Evolutionary conservation across 2,797 vertebrate species (phyloP), one percentile per base, ranked within the genome.

Genomic region (Malacoraja senta): DNA sequence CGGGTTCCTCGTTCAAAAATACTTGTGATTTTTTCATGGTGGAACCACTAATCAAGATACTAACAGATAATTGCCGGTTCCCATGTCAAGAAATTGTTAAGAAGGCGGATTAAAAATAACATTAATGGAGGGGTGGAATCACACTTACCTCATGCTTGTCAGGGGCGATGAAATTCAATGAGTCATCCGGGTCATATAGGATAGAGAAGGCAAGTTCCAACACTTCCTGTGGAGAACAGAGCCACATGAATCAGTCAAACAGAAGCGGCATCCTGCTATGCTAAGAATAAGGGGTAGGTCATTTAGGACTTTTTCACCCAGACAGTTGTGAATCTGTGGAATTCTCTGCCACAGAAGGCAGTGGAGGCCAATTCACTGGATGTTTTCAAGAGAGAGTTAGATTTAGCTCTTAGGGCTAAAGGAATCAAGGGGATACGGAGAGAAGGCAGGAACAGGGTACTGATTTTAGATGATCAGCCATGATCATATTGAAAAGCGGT

Each of bases 161-260:
- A 93, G 99, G 98, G 96, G 99, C 99, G 13, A 99, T 99, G 95
- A 99, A 99, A 97, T 99, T 99, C 96, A 99, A 94, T 93, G 99
- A 98, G 95, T 99, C 98, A 94, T 99, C 99, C 0, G 99, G 99
- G 95, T 99, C 99, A 65, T 99, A 99, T 94, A 99, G 95, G 96
- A 99, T 98, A 86, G 99, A 99, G 97, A 99, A 99, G 94, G 99
- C 98, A 94, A 99, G 96, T 96, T 99, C 99, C 90, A 99, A 97
- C 95, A 99, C 97, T 96, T 99, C 99, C 99, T 99, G 95, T 44
- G 94, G 96, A 93, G 68, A 92, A 29, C 90, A 76, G 38, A 92
- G 53, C 35, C 72, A 74, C 19, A 61, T 72, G 83, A 86, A 32
- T 65, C 63, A 88, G 84, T 88, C 84, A 88, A 68, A 68, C 7